phyloP scores from a whole-genome alignment of 2,888 invertebrate genomes.

The Brachyptera risi region DNA sequence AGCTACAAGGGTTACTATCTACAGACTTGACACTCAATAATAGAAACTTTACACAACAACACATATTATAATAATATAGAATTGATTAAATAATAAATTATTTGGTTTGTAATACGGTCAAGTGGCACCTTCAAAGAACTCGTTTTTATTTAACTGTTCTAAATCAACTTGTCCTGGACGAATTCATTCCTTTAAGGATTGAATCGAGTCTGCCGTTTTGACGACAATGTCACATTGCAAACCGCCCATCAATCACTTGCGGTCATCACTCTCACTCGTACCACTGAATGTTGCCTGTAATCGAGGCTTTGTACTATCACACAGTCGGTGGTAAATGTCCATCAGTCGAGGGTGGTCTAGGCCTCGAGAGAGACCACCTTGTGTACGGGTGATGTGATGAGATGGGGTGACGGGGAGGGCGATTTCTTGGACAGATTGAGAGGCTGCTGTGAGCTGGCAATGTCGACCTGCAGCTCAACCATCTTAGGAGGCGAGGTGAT shows the following conservation, averaged over 20 bases:
- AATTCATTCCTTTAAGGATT: constrained; percentile 9
- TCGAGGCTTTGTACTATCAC: constrained; percentile 35
- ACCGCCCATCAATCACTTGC: neutral
- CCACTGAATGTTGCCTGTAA: too few species aligned
- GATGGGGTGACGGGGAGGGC: constrained; percentile 69
- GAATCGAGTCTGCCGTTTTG: constrained; percentile 4
- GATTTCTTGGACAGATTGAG: constrained; percentile 86
- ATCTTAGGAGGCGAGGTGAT: constrained; percentile 46
- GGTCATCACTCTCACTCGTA: neutral
- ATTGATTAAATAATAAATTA: constrained; percentile 48
- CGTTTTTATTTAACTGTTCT: constrained; percentile 31
- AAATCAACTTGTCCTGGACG: constrained; percentile 2
- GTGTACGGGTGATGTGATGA: constrained; percentile 45
- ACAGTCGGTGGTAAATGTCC: constrained; percentile 32
- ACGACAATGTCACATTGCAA: constrained; percentile 17
- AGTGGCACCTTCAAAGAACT: constrained; percentile 43
- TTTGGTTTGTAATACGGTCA: constrained; percentile 49
- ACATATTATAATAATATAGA: constrained; percentile 36
- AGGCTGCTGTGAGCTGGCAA: constrained; percentile 76
- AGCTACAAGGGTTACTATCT: constrained; percentile 22
- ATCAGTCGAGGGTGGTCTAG: constrained; percentile 38
- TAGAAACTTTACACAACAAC: constrained; percentile 34
- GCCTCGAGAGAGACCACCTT: constrained; percentile 44
- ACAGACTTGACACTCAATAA: constrained; percentile 32
- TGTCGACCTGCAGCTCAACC: constrained; percentile 76